Base-by-base conservation (phyloP, 2,113 vertebrate genomes). In the Phainopepla nitens region DNA sequence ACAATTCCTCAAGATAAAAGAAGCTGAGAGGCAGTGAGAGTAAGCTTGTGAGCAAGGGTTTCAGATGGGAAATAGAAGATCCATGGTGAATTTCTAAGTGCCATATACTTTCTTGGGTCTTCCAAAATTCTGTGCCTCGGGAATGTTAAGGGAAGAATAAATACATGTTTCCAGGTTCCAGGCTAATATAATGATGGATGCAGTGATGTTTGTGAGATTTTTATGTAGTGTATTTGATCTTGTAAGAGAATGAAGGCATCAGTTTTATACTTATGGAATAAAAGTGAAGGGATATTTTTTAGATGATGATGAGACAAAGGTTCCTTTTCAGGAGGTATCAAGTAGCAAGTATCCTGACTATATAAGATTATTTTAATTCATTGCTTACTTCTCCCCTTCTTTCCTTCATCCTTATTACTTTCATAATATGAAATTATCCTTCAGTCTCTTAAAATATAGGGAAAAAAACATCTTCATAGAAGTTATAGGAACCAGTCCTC, bases 251-350 rank as follows among this genome's bases (percentile, higher is more conserved):
- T 51, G 10, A 47, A 72, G 33, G 12, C 1, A 21, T n/a, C 8
- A 33, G 3, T 13, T 76, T 60, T 47, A 16, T 53, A 39, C 5
- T 57, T 66, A 33, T 3, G 12, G 57, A 81, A 78, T 49, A 17
- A 51, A 77, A 39, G 5, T 23, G 12, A 71, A 87, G 2, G 19
- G 4, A 29, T 49, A 24, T 62, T 35, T 76, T 76, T 61, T 1
- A 9, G 53, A 72, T 15, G 0, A 4, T 71, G 23, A 19, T 57
- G 15, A 72, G 1, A 5, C 5, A 69, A 69, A 64, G 1, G 4
- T 81, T 77, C 33, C 8, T 72, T 89, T 73, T 72, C 33, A 83
- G 41, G 15, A 72, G 3, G 0, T 47, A 57, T 14, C 17, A 33
- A 64, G 29, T 42, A 64, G 27, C 9, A 58, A 62, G 4, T 9